Evolutionary conservation across 2,888 invertebrate genomes (phyloP), one percentile per base, ranked within the genome.

Genomic region (Taenaris catops): DNA sequence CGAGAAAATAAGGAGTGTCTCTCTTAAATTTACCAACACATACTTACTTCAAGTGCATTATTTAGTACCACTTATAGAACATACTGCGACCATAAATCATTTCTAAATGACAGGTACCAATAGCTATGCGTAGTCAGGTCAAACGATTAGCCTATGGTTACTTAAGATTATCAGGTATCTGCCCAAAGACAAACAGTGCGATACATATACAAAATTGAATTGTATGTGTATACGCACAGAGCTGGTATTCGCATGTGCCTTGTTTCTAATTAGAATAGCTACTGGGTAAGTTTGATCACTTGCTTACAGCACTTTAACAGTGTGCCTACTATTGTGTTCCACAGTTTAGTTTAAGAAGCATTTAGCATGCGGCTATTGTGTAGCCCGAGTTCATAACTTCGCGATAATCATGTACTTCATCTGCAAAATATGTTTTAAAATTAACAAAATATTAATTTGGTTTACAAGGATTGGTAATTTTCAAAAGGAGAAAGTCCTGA

Each of bases 131-230:
- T 32, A 38, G 44, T 39, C 36, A 38, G 49, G 46, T 49, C 47
- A 48, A 43, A 34, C 45, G 38, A 55, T 51, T 53, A 51, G 45
- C 44, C 46, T 47, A 40, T 45, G 42, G 43, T 44, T 46, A 47
- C 51, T 49, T 48, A 49, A 40, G 38, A 35, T 37, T 36, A 31
- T n/a, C n/a, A n/a, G n/a, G n/a, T n/a, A n/a, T n/a, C n/a, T 33
- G 16, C 20, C 23, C 17, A 10, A 8, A 28, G 28, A 20, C 14
- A 25, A n/a, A n/a, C 8, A 11, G 20, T 18, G 14, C 5, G 4
- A 6, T 5, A 5, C 9, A 8, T 17, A 16, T 8, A 16, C 14
- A 14, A 41, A 23, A 35, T 16, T 44, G 6, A 26, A 19, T 18
- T 25, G 11, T 33, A 27, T 11, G n/a, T 14, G 7, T n/a, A 4